These are phyloP conservation scores for Metopolophium dirhodum DNA, from an alignment of 1,140 invertebrate genomes.

Conservation along the genomic window DNA sequence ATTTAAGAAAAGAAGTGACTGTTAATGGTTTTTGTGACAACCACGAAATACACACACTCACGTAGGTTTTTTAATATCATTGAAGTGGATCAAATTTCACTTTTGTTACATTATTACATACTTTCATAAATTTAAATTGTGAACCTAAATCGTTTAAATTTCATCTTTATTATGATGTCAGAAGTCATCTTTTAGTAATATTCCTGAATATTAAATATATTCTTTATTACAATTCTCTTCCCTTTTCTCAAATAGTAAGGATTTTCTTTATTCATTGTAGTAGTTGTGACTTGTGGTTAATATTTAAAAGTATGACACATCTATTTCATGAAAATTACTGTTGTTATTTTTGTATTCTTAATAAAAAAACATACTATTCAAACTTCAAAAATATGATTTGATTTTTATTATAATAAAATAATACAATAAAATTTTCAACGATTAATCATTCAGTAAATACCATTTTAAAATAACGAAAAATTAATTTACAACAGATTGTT, in stretches of 20 bases:
- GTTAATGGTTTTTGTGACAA: background rate
- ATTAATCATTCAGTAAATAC: slow-evolving; percentile 15
- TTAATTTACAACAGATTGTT: background rate
- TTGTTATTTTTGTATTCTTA: background rate
- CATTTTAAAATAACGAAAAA: background rate
- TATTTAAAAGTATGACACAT: background rate
- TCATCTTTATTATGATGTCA: background rate
- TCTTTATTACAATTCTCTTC: background rate
- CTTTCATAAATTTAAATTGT: background rate
- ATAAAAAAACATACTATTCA: background rate
- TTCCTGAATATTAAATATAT: background rate
- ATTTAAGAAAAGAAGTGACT: background rate
- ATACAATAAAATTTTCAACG: background rate
- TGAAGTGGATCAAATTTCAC: background rate
- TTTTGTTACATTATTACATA: background rate
- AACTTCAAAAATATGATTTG: background rate
- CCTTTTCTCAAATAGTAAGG: background rate
- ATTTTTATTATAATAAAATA: background rate
- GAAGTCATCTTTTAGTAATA: background rate
- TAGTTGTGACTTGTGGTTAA: background rate
- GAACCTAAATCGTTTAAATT: slow-evolving; percentile 5
- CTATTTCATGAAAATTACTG: background rate
- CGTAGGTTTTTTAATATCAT: background rate
- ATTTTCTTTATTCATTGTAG: background rate
- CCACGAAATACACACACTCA: background rate